Evolutionary conservation across 2,888 invertebrate species (phyloP).

Genomic region (Lissonota sp.): DNA sequence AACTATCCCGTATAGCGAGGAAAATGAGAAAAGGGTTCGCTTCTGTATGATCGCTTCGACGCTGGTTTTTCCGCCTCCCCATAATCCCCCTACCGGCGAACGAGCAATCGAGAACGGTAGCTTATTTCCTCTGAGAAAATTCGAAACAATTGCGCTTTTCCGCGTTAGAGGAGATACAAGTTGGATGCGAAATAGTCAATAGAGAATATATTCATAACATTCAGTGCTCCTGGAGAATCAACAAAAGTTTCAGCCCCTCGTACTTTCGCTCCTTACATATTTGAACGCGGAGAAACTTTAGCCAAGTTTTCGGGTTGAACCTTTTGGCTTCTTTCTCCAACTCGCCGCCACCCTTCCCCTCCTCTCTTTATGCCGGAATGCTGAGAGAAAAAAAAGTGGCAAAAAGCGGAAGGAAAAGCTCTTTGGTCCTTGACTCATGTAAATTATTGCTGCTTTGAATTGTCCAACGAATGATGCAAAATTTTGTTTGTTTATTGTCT

Average conservation of each 20-base stretch:
- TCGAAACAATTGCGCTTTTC: not conserved
- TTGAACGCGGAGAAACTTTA: constrained; percentile 70
- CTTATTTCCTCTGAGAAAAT: no score
- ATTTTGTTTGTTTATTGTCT: no score
- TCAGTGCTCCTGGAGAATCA: constrained; percentile 20
- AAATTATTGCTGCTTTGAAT: constrained; percentile 14
- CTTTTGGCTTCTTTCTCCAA: constrained; percentile 4
- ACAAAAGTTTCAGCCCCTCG: constrained; percentile 32
- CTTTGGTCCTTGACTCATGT: constrained; percentile 43
- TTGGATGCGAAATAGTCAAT: constrained; percentile 9
- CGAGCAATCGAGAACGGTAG: not conserved
- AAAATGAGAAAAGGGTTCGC: not conserved
- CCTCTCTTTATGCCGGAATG: constrained; percentile 15
- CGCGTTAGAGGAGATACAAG: constrained; percentile 5
- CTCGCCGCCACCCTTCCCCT: constrained; percentile 6
- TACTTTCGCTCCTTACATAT: constrained; percentile 73
- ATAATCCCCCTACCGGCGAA: not conserved
- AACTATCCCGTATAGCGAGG: constrained; percentile 42
- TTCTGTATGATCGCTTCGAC: not conserved
- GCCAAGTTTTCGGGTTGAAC: constrained; percentile 65
- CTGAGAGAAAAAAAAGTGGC: not conserved
- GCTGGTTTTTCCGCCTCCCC: not conserved
- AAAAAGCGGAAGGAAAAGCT: constrained; percentile 27
- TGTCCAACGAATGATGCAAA: not conserved
- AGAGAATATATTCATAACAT: constrained; percentile 48